Base-by-base conservation (phyloP, 2,113 vertebrate species). In the Clupea harengus region DNA sequence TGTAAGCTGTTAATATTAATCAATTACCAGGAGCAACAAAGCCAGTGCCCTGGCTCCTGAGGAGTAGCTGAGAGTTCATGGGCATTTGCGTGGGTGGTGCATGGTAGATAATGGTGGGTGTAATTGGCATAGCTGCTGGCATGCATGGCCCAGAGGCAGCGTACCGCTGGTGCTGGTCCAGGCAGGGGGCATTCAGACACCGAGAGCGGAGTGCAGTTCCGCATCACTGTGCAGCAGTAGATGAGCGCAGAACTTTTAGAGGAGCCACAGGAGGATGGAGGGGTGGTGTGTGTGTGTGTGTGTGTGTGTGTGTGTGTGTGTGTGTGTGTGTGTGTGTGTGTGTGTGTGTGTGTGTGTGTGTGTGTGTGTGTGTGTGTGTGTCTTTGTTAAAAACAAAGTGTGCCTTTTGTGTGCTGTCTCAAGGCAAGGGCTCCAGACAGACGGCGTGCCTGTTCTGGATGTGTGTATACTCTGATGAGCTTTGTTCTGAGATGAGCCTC, bases 91-190 rank as follows among this genome's bases (percentile, higher is more conserved):
- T 83, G 82, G 80, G 86, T 82, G 49, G 57, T 49, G 8, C 32
- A 45, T 52, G 39, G 49, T 54, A 75, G 84, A 83, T 82, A 80
- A 87, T 84, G 25, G 47, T 13, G 0, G 7, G 17, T 64, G 81
- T 89, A 81, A 87, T 82, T 83, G 44, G 52, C 80, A 47, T 84
- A 84, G 87, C 60, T 17, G 72, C 72, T 78, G 72, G 28, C 72
- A 67, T 9, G 7, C 64, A 44, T 9, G 47, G 45, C 39, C 20
- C 25, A 67, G 18, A 82, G 39, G 28, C 72, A 39, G 10, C 39
- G 72, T 78, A 17, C 1, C 11, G 64, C 64, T 28, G 22, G 25
- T 10, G 2, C 1, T 28, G 22, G n/a, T 25, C 64, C 1, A 2
- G 64, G 9, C 64, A 67, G n/a, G 28, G 64, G 64, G 64, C 64